These are phyloP conservation scores for Brachyistius frenatus DNA, from an alignment of 2,113 vertebrate species.

Conservation along the genomic window DNA sequence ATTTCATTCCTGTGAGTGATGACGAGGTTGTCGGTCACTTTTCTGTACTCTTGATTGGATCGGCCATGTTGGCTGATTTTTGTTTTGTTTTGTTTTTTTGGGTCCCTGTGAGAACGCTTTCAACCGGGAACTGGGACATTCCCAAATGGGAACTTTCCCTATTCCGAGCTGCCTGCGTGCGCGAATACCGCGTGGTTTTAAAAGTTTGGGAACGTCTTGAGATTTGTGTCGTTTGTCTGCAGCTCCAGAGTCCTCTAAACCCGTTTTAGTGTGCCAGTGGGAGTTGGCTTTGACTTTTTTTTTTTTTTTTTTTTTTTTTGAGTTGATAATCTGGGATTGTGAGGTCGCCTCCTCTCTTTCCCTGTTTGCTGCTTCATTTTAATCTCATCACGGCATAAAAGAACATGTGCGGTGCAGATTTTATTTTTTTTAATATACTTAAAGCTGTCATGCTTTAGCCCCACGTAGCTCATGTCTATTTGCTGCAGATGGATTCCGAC, in stretches of 20 bases:
- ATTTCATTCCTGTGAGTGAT: no score
- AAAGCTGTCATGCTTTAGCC: not conserved
- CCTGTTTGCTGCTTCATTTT: not conserved
- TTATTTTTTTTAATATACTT: not conserved
- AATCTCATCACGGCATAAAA: constrained; percentile 17
- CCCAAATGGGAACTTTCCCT: no score
- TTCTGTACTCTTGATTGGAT: no score
- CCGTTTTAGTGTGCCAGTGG: not conserved
- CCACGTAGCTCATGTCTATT: not conserved
- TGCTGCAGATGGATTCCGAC: not conserved
- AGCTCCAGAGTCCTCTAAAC: constrained; percentile 11
- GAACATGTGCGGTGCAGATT: constrained; percentile 4
- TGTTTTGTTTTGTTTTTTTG: no score
- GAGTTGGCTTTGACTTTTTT: constrained; percentile 16
- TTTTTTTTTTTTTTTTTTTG: not conserved
- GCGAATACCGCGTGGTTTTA: no score
- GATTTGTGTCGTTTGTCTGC: not conserved
- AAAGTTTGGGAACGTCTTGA: no score
- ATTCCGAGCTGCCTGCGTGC: no score
- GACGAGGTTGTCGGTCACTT: no score
- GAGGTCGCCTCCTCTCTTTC: constrained; percentile 11
- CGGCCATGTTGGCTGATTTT: no score
- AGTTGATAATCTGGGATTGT: constrained; percentile 21
- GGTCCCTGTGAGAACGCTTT: no score
- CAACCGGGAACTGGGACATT: no score